Evolutionary conservation across 2,113 vertebrate genomes (phyloP).

Genomic region (Pachypanchax playfairii): DNA sequence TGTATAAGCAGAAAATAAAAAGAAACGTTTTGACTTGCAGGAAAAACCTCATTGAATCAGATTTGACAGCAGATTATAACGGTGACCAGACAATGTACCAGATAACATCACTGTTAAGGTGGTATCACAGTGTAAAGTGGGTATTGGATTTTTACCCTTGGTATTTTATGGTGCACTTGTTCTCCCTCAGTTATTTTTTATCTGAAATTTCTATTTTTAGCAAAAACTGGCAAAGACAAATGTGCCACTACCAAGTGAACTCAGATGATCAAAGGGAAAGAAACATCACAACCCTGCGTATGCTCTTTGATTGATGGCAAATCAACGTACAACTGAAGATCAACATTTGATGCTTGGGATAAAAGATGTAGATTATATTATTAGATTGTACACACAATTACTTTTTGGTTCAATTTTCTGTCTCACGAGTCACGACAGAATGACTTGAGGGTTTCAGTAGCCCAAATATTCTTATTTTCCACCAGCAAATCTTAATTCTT

Average conservation of each 20-base stretch:
- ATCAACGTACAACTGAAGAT: slow-evolving; percentile 12
- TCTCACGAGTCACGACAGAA: background rate
- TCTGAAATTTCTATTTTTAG: slow-evolving; percentile 17
- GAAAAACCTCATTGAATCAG: too few relatives aligned
- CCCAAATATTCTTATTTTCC: background rate
- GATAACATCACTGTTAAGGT: too few relatives aligned
- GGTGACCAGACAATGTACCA: too few relatives aligned
- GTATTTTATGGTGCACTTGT: too few relatives aligned
- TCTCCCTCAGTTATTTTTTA: too few relatives aligned
- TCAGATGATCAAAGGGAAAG: slow-evolving; percentile 18
- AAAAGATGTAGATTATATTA: slow-evolving; percentile 10
- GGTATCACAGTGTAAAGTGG: too few relatives aligned
- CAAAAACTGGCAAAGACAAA: slow-evolving; percentile 1
- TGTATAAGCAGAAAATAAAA: too few relatives aligned
- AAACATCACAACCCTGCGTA: background rate
- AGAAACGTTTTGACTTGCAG: too few relatives aligned
- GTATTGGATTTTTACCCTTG: too few relatives aligned
- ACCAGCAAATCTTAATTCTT: background rate
- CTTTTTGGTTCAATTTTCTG: background rate
- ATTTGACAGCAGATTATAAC: too few relatives aligned
- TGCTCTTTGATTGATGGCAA: slow-evolving; percentile 24
- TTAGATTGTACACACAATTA: background rate
- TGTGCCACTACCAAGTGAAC: slow-evolving; percentile 2
- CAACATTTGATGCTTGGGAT: background rate
- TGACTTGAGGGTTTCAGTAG: background rate